These are phyloP conservation scores for Oncorhynchus keta DNA, from an alignment of 2,113 vertebrate species.

Conservation along the genomic window DNA sequence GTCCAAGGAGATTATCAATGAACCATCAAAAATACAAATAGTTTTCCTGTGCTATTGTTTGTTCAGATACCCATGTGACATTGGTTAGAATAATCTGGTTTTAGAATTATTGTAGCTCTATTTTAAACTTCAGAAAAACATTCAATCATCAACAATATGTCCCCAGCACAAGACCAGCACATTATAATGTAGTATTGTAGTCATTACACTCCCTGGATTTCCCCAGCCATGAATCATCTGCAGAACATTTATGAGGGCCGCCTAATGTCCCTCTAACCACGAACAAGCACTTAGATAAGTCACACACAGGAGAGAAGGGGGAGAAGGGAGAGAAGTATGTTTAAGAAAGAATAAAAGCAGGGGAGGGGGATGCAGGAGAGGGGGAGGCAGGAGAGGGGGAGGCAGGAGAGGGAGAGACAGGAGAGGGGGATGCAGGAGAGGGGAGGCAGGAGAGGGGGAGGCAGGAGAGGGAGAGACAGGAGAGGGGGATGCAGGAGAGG, in stretches of 20 bases:
- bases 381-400: too few relatives aligned
- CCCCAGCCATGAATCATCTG: not conserved
- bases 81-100: not conserved
- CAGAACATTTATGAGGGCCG: not conserved
- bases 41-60: not conserved
- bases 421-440: too few relatives aligned
- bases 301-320: not conserved
- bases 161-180: too few relatives aligned
- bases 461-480: too few relatives aligned
- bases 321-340: not conserved
- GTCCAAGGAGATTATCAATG: not conserved
- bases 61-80: not conserved
- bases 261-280: not conserved
- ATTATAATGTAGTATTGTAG: too few relatives aligned
- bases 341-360: slow-evolving; percentile 2
- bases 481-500: too few relatives aligned
- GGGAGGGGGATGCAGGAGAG: not conserved
- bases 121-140: not conserved
- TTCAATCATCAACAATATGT: too few relatives aligned
- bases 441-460: too few relatives aligned
- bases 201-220: not conserved
- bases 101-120: not conserved
- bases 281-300: not conserved
- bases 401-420: too few relatives aligned
- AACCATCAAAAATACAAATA: not conserved